Base-by-base conservation (phyloP, 2,113 vertebrate genomes). In the Leptocoma aspasia region DNA sequence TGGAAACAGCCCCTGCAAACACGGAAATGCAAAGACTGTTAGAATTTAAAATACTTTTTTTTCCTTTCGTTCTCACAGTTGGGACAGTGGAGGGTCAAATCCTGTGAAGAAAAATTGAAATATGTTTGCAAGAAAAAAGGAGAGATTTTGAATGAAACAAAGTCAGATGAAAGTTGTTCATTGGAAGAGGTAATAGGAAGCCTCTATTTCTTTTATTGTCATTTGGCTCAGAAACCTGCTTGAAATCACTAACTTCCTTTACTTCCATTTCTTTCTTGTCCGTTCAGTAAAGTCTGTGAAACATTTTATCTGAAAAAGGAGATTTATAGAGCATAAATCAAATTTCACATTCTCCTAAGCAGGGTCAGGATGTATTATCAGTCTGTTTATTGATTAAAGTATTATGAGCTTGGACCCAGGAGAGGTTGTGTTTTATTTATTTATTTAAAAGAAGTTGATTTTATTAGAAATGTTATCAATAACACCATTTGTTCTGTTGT, bases 81-180 rank as follows among this genome's bases (percentile, higher is more conserved):
- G 96, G 98, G 98, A 85, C 97, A 97, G 16, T 99, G 99, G 99
- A 97, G 56, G 82, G 96, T 99, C 53, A 97, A 95, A 26, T 82
- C 96, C 45, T 99, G 99, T 97, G 94, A 97, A 39, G 45, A 95
- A 69, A 96, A 69, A 56, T 86, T 98, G 24, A 98, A 98, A 75
- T 99, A 98, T n/a, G 97, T 99, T 82, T 99, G 99, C 94, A 99
- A 99, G 97, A 99, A 98, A 97, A 98, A 94, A 78, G 99, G 99
- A 95, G 88, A 97, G 20, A 90, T 98, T 81, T 96, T 96, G 56
- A 98, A 98, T 35, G 95, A 98, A 80, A 95, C 98, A 15, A 95
- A 31, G 10, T 77, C 96, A 56, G 96, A 97, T 83, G 47, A 90
- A 22, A 96, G 90, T 64, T 99, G 99, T 57, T 97, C 95, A 52